Evolutionary conservation across 2,888 invertebrate species (phyloP), one percentile per base, ranked within the genome.

Genomic region (Lydus trimaculatus): DNA sequence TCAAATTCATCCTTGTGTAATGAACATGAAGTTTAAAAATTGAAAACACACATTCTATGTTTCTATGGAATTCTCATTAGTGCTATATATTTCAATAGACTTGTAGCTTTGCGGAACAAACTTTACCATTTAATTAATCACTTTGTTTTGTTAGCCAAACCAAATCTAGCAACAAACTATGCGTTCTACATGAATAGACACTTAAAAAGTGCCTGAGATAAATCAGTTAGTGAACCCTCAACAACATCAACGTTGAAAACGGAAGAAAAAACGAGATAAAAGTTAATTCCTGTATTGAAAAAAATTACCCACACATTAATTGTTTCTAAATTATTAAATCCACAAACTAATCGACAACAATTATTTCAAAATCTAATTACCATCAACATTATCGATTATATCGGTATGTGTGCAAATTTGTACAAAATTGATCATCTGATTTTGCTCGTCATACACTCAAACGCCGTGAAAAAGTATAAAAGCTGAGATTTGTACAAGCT

Each of bases 101-200:
- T 56, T 56, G 25, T 28, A 56, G 28, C 56, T 28, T 28, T 56
- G 23, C n/a, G 28, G 15, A 56, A 56, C 56, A 15, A 56, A 61
- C 36, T 61, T 43, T 25, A 61, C 60, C 33, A 33, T 39, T 43
- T 61, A 33, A 39, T 61, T 61, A 61, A 61, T 61, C 28, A 61
- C 39, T 61, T 61, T 61, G 61, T 39, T 61, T 28, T 17, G 61
- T 61, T 33, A 31, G 31, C 23, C 20, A 61, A 13, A 60, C 36
- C 36, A 61, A 39, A 61, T 39, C 61, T 25, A 61, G 20, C 39
- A 56, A 23, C 56, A 25, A 56, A 56, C 56, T 56, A 56, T 56
- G 25, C 25, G 25, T 23, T 28, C 25, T 56, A 56, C 15, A 56
- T 28, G 56, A 25, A 56, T 23, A 56, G 56, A 56, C 56, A 56